phyloP scores from a whole-genome alignment of 2,113 vertebrate genomes.

The Mus pahari region DNA sequence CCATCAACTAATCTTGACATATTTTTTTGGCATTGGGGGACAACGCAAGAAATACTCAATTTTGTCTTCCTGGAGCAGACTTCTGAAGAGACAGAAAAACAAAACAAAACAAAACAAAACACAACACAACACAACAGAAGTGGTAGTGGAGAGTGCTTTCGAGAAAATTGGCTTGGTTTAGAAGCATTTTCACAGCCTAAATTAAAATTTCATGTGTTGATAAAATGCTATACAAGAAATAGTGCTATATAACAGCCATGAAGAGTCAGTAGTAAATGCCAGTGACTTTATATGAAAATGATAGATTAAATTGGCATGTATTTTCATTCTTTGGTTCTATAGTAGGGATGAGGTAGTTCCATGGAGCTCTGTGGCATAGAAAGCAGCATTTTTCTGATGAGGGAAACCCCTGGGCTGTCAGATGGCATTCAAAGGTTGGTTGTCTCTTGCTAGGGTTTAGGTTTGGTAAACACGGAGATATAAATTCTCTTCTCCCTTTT shows the following conservation, averaged over 20 bases:
- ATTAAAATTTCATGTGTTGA: not conserved
- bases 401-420: not conserved
- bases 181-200: not conserved
- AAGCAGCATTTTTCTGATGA: not conserved
- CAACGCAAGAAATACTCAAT: not conserved
- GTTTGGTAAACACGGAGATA: not conserved
- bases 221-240: not conserved
- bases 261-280: not conserved
- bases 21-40: not conserved
- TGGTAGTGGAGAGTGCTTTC: not conserved
- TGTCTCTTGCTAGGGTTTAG: not conserved
- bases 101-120: not conserved
- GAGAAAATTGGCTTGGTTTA: not conserved
- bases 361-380: not conserved
- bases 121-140: not conserved
- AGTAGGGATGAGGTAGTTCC: not conserved
- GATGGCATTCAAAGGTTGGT: no score
- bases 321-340: not conserved
- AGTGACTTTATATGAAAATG: not conserved
- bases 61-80: not conserved
- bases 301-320: not conserved
- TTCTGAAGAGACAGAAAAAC: not conserved
- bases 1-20: not conserved
- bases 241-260: not conserved
- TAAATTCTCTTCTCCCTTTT: not conserved